phyloP scores from a whole-genome alignment of 1,140 invertebrate species.

The Leptinotarsa texana region DNA sequence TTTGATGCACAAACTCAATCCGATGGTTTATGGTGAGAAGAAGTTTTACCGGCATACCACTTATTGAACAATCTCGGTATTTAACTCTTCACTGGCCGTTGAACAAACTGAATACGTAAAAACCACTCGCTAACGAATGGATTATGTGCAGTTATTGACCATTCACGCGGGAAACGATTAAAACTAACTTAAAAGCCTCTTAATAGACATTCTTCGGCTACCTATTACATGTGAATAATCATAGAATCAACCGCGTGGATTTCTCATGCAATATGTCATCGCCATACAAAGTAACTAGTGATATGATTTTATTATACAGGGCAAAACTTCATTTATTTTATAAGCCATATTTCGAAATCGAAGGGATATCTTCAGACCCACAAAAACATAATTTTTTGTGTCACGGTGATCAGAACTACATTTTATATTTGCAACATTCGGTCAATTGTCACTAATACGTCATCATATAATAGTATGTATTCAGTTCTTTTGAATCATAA shows the following conservation, averaged over 20 bases:
- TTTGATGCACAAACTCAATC: too few species aligned
- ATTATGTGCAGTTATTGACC: slow-evolving; percentile 3
- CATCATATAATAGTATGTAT: too few species aligned
- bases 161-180: slow-evolving; percentile 2
- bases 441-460: too few species aligned
- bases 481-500: too few species aligned
- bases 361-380: too few species aligned
- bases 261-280: slow-evolving; percentile 3
- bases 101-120: background rate
- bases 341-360: too few species aligned
- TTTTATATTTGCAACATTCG: too few species aligned
- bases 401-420: too few species aligned
- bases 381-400: too few species aligned
- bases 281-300: background rate
- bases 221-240: slow-evolving; percentile 3
- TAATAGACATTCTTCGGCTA: slow-evolving; percentile 1
- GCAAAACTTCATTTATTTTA: too few species aligned
- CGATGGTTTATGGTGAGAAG: too few species aligned
- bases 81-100: background rate
- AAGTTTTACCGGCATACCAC: background rate
- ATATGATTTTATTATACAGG: too few species aligned
- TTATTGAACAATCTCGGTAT: slow-evolving; percentile 2
- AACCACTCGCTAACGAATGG: slow-evolving; percentile 7
- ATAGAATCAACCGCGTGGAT: background rate
- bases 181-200: slow-evolving; percentile 3